Evolutionary conservation across 1,140 invertebrate genomes (phyloP).

Genomic region (Saccostrea cuccullata): DNA sequence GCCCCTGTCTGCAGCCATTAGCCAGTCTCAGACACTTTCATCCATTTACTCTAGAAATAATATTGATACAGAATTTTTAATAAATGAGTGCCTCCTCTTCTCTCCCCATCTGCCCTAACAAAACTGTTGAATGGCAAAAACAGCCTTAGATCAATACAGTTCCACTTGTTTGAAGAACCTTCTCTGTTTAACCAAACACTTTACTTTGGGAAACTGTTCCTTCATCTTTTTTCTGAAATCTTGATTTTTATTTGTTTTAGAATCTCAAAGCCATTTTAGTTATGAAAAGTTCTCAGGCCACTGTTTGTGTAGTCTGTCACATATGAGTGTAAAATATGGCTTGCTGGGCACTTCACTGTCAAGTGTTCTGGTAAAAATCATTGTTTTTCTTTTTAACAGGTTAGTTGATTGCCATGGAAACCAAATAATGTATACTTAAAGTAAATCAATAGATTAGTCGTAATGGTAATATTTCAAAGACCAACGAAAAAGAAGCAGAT

Average conservation of each 20-base stretch:
- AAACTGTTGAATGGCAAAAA: conserved; percentile 8
- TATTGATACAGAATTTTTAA: conserved; percentile 36
- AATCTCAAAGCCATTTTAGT: not conserved
- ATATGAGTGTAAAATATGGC: not conserved
- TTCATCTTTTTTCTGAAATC: not conserved
- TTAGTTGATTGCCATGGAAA: conserved; percentile 14
- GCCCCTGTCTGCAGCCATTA: not conserved
- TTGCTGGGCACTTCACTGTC: not conserved
- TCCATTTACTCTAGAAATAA: conserved; percentile 5
- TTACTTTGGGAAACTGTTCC: not conserved
- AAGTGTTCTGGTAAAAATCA: not conserved
- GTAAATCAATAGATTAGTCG: too few relatives aligned
- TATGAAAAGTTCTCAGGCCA: not conserved
- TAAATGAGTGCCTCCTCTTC: not conserved
- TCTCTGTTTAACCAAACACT: conserved; percentile 20
- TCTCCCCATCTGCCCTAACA: not conserved
- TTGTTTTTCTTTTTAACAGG: not conserved
- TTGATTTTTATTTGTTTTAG: conserved; percentile 10
- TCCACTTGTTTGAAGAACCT: not conserved
- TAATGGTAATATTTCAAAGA: not conserved
- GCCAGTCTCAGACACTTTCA: not conserved
- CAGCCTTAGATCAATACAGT: not conserved
- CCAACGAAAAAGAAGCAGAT: not conserved
- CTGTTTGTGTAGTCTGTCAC: conserved; percentile 13
- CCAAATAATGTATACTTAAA: not conserved